These are phyloP conservation scores for Volucella zonaria DNA, from an alignment of 2,888 invertebrate genomes.

Conservation along the genomic window DNA sequence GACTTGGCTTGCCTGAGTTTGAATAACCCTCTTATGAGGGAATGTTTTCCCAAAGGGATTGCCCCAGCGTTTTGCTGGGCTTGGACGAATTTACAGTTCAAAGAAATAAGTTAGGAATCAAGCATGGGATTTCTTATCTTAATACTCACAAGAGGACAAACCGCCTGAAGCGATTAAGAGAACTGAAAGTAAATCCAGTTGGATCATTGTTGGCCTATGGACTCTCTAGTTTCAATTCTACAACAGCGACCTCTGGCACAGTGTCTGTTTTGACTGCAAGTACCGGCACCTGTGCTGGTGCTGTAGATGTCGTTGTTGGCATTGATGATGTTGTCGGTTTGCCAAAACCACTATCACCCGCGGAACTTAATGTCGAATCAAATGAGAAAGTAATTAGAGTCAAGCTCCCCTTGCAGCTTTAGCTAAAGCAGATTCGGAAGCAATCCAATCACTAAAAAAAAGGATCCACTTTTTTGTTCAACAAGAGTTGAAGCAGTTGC, in stretches of 20 bases:
- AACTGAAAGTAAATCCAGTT: conserved; percentile 22
- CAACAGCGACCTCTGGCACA: conserved; percentile 13
- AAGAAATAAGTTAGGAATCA: too few relatives aligned
- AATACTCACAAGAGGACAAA: too few relatives aligned
- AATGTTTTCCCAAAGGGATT: too few relatives aligned
- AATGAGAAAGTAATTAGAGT: conserved; percentile 56
- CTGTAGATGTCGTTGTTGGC: too few relatives aligned
- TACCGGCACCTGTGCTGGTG: background rate
- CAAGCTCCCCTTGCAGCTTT: conserved; percentile 57
- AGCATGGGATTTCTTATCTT: too few relatives aligned
- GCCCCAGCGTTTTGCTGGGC: too few relatives aligned
- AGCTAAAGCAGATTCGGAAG: conserved; percentile 1
- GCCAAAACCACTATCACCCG: conserved; percentile 17
- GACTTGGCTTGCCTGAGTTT: too few relatives aligned
- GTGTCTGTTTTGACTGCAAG: conserved; percentile 41
- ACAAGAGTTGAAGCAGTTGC: too few relatives aligned
- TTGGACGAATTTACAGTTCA: too few relatives aligned
- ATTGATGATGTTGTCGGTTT: conserved; percentile 53
- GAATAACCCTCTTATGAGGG: too few relatives aligned
- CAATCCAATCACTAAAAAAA: too few relatives aligned
- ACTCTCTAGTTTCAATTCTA: conserved; percentile 25
- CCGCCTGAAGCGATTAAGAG: too few relatives aligned
- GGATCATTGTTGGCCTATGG: conserved; percentile 21
- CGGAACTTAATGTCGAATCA: conserved; percentile 35
- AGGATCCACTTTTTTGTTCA: conserved; percentile 45